Base-by-base conservation (phyloP, 2,113 vertebrate genomes). In the Forbesichthys agassizii region DNA sequence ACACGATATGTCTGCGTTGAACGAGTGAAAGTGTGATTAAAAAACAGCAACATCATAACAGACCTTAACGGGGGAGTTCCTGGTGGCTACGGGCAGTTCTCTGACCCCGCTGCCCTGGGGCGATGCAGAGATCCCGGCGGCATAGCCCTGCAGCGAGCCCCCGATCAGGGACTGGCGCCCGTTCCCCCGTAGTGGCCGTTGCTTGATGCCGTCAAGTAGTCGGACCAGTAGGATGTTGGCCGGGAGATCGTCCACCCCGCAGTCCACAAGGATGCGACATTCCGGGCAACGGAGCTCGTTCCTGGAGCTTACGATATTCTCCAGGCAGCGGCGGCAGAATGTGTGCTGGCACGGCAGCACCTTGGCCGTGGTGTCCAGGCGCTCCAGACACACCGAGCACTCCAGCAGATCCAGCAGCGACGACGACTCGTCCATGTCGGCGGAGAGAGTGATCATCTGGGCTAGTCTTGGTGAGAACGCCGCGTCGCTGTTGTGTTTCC, bases 301-400 rank as follows among this genome's bases (percentile, higher is more conserved):
- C 72, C 95, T 91, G 72, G 96, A 97, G 91, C 95, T 94, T 80
- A 98, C 91, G 63, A 98, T 98, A 93, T 95, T 96, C 89, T 98
- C 95, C 89, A 98, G 92, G 88, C 96, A 98, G 90, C 95, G 95
- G 80, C 95, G 95, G 88, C 96, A 98, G 94, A 98, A 97, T 84
- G 96, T 98, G 91, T 98, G 96, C 91, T 98, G 96, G 85, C 96
- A 98, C 11, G 96, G 96, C 73, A 98, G 93, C 72, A 95, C 96
- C 87, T 93, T 94, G 86, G 96, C 96, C 77, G 94, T 97, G 74
- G 95, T 95, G 91, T 98, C 96, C 93, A 98, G 90, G 73, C 96
- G 93, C 89, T 97, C 96, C 94, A 98, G 89, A 90, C 96, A 98
- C 79, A 98, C 96, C 56, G 96, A 96, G 84, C 96, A 98, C 92